Evolutionary conservation across 2,888 invertebrate species (phyloP), one percentile per base, ranked within the genome.

Genomic region (Tenodera sinensis): DNA sequence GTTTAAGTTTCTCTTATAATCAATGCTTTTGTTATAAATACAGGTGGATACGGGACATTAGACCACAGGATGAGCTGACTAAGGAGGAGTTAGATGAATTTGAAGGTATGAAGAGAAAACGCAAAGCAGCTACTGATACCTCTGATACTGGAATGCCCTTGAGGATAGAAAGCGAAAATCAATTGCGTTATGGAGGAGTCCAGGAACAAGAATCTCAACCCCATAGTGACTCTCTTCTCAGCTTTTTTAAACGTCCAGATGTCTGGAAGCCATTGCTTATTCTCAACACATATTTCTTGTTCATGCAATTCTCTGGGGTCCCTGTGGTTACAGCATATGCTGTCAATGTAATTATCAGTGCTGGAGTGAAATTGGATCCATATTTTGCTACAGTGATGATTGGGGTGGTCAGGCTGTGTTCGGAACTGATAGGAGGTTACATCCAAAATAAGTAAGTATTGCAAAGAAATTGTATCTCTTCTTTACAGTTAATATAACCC

Each of bases 321-420:
- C 95, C 95, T 90, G 94, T 94, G 0, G 92, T 95, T 2, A 93
- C 95, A 14, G 95, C 95, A 90, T 95, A 95, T 91, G 95, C 95
- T 20, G 94, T 95, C 0, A 93, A 94, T 90, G 94, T 95, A 0
- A 94, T 94, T 4, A 91, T 92, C 47, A 93, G 93, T 83, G 94
- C 94, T 0, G 94, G 94, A 0, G 92, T 95, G 0, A 92, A 91
- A 8, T 92, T 94, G 6, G 94, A 95, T 91, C 92, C 94, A 0
- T 94, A 95, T 90, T 84, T 94, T 0, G 93, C 94, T 0, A 94
- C 95, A 0, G 94, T 95, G 47, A 91, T 94, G 28, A 95, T 95
- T 34, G 95, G 94, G 3, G 47, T 93, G 0, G 94, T 94, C 1
- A 93, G 95, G 88, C 91, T 95, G 0, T 7, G 93, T 0, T 93